These are phyloP conservation scores for Calidris pygmaea DNA, from an alignment of 2,113 vertebrate species.

Conservation along the genomic window DNA sequence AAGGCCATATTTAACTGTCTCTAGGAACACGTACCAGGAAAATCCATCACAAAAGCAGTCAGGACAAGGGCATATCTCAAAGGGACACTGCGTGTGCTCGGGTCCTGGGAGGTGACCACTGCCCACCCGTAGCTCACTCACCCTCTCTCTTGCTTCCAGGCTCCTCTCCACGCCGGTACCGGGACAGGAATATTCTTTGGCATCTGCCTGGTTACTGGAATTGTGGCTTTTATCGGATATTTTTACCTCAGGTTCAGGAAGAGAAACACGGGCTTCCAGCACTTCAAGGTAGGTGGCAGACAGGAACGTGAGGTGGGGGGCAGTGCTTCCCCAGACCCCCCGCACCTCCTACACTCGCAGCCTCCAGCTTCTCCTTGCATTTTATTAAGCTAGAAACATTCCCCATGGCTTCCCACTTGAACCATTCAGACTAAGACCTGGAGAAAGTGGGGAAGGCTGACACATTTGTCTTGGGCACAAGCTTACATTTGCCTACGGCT, in stretches of 20 bases:
- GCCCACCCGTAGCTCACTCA: not conserved
- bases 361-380: not conserved
- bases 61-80: not conserved
- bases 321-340: too few relatives aligned
- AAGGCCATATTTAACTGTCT: not conserved
- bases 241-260: slow-evolving; percentile 82
- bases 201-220: slow-evolving; percentile 66
- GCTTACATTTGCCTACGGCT: not conserved
- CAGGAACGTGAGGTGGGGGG: accelerated
- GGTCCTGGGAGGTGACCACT: not conserved
- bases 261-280: slow-evolving; percentile 82
- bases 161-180: slow-evolving; percentile 66
- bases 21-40: not conserved
- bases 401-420: not conserved
- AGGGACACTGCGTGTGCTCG: accelerated
- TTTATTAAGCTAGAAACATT: not conserved
- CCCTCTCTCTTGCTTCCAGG: slow-evolving; percentile 48
- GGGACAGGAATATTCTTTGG: slow-evolving; percentile 83
- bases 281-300: slow-evolving; percentile 82
- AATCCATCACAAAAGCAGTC: not conserved
- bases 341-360: not conserved
- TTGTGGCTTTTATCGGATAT: slow-evolving; percentile 73
- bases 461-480: accelerated
- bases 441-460: not conserved
- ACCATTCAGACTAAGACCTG: not conserved